A percentile compares a stretch with the other conserved stretches of the same genome.
Conservation (phyloP, 2,797 vertebrate species). For the Intellagama lesueurii region DNA sequence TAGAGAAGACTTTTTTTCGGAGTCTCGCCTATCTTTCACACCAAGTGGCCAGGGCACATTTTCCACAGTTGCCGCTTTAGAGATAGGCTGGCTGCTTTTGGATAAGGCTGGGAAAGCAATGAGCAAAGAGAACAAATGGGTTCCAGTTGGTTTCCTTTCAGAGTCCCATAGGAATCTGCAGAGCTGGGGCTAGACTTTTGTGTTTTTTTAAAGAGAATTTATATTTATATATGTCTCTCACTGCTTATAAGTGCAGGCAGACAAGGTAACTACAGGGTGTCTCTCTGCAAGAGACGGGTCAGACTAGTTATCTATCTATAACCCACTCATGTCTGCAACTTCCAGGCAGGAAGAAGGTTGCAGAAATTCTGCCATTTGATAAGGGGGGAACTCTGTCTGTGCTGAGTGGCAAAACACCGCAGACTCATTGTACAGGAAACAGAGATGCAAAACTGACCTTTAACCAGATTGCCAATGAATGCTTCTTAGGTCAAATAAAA, state of each 20-base stretch:
- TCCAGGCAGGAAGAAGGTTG: constrained; percentile 72
- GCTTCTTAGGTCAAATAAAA: constrained; percentile 17
- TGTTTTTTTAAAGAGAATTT: constrained; percentile 26
- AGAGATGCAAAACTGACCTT: constrained; percentile 10
- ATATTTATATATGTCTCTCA: constrained; percentile 44
- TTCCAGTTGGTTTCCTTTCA: constrained; percentile 71
- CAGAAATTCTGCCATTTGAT: constrained; percentile 64
- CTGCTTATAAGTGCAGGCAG: constrained; percentile 53
- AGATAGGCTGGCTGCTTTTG: constrained; percentile 79
- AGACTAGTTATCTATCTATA: constrained; percentile 63
- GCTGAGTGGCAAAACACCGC: constrained; percentile 33
- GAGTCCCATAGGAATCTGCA: constrained; percentile 63
- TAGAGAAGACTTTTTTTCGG: constrained; percentile 82
- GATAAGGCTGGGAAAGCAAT: constrained; percentile 76
- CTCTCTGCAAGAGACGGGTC: constrained; percentile 52
- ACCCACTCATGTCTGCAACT: constrained; percentile 63
- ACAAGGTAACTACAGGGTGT: constrained; percentile 56
- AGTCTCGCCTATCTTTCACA: constrained; percentile 87
- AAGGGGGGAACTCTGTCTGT: constrained; percentile 49
- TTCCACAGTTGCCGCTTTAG: constrained; percentile 82
- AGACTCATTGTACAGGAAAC: constrained; percentile 5
- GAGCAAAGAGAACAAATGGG: constrained; percentile 66
- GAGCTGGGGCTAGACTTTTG: constrained; percentile 47
- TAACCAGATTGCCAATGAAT: background rate
- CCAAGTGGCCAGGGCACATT: constrained; percentile 84